Evolutionary conservation across 1,140 invertebrate genomes (phyloP).

Genomic region (Littorina saxatilis): DNA sequence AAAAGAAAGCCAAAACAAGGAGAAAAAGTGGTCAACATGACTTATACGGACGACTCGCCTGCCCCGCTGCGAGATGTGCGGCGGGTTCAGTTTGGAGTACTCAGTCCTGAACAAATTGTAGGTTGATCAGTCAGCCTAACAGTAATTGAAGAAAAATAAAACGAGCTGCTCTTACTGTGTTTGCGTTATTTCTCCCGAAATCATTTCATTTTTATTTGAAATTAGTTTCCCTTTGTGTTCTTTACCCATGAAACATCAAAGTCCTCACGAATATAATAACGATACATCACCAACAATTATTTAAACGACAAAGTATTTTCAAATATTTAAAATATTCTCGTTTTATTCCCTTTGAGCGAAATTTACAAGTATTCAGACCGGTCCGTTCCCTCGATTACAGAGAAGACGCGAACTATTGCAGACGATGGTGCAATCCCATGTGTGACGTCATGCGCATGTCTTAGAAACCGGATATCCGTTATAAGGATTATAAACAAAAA

Average conservation of each 20-base stretch:
- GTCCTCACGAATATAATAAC: too few species aligned
- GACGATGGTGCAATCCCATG: not conserved
- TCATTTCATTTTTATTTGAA: too few species aligned
- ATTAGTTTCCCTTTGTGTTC: too few species aligned
- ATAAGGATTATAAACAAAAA: too few species aligned
- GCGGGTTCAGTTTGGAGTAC: constrained; percentile 98
- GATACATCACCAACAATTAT: too few species aligned
- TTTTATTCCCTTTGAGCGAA: too few species aligned
- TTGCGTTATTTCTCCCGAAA: too few species aligned
- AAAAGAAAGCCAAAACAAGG: too few species aligned
- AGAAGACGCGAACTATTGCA: not conserved
- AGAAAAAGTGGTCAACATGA: constrained; percentile 59
- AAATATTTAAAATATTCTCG: not conserved
- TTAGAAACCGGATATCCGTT: not conserved
- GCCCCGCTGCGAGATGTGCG: constrained; percentile 95
- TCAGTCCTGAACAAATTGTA: constrained; percentile 99
- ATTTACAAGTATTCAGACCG: too few species aligned
- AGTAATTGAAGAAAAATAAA: not conserved
- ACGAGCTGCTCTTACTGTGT: too few species aligned
- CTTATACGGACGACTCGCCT: constrained; percentile 86
- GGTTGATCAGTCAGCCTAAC: constrained; percentile 76
- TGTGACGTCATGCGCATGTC: not conserved
- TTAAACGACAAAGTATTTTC: not conserved
- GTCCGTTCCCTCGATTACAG: too few species aligned
- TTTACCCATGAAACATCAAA: too few species aligned